These are phyloP conservation scores for Nasua narica DNA, from an alignment of 2,797 vertebrate species.

Conservation along the genomic window DNA sequence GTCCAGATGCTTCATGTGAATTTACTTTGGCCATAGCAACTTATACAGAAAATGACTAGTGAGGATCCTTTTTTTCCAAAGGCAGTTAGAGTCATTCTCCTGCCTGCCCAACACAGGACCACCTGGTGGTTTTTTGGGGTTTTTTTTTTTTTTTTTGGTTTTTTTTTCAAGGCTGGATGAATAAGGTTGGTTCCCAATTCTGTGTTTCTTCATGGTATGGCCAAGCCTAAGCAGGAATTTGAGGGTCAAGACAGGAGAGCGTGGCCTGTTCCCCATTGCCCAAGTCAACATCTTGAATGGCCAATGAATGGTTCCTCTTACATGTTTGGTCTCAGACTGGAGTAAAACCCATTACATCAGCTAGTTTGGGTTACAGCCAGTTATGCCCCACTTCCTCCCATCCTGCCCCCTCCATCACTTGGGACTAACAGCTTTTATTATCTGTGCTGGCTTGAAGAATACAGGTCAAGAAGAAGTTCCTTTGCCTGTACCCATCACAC, in stretches of 20 bases:
- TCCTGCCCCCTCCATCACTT: not conserved
- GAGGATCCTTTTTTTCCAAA: not conserved
- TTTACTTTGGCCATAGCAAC: not conserved
- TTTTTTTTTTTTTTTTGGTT: no score
- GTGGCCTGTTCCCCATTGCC: not conserved
- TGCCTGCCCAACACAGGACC: not conserved
- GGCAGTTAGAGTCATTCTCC: not conserved
- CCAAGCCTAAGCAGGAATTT: not conserved
- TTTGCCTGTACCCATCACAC: not conserved
- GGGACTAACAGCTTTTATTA: not conserved
- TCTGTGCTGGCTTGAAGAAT: not conserved
- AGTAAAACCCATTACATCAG: not conserved
- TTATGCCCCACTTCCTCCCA: fast-evolving
- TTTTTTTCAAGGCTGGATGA: not conserved
- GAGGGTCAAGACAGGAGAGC: not conserved
- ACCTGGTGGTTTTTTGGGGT: not conserved
- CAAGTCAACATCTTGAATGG: not conserved
- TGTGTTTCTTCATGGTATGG: not conserved
- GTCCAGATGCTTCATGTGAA: not conserved
- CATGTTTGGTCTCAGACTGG: not conserved
- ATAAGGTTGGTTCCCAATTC: not conserved
- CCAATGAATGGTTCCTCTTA: not conserved
- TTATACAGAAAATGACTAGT: not conserved
- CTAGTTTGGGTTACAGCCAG: not conserved
- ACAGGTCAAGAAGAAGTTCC: not conserved